Evolutionary conservation across 2,797 vertebrate species (phyloP), one percentile per base, ranked within the genome.

Genomic region (Chaetophractus vellerosus): DNA sequence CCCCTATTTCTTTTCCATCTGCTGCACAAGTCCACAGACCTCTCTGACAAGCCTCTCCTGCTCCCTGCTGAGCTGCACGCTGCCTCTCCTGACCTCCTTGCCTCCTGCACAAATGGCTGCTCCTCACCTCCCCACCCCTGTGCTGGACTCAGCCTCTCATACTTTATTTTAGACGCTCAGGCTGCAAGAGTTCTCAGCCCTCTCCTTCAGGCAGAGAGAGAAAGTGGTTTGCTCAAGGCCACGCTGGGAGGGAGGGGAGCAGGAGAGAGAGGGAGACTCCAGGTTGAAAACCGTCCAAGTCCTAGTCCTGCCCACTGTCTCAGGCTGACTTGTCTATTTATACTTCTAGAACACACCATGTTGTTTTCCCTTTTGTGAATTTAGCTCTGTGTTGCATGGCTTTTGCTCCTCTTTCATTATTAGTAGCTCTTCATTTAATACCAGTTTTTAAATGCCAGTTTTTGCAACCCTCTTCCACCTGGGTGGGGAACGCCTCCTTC

Each of bases 371-470:
- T 88, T 64, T 94, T 14, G 3, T 5, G 63, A 38, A 55, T 76
- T 78, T 90, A 52, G 48, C 10, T 31, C 55, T 57, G 16, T 31
- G 31, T 87, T 83, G 93, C 76, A 57, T 57, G 93, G 68, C 33
- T 74, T 91, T 91, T 64, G 81, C 68, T 76, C 41, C 45, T 63
- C 21, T 91, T 88, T 94, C 36, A 28, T 72, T 61, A 74, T 19
- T 84, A 66, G 23, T 21, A 24, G 66, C 45, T 92, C 75, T 88
- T 31, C 12, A 55, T 31, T 76, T 36, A 45, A 86, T 41, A 26
- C 55, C 15, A n/a, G 2, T 76, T 92, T 80, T 15, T 45, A 76
- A 84, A 84, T 79, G n/a, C n/a, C n/a, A n/a, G n/a, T n/a, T n/a
- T n/a, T 15, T 55, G 64, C 4, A 14, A n/a, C n/a, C 31, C 1